A percentile compares a stretch with the other conserved stretches of the same genome.
Conservation (phyloP, 2,113 vertebrate species). For the Syrmaticus mikado region DNA sequence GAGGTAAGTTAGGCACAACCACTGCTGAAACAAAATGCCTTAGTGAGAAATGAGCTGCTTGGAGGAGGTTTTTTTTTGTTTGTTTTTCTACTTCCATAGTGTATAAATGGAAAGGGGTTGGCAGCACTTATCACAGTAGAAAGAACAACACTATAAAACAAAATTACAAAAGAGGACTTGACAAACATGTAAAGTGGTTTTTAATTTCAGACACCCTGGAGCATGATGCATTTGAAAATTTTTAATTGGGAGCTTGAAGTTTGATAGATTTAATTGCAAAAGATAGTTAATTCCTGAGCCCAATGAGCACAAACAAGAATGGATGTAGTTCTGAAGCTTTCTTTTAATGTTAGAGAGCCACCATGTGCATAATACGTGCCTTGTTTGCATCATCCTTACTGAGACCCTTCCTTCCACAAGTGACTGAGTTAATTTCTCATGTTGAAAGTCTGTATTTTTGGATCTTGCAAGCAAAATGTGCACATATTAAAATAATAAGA, state of each 20-base stretch:
- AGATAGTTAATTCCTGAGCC: conserved; percentile 45
- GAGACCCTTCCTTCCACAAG: conserved; percentile 7
- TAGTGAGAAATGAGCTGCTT: background rate
- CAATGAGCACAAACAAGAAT: background rate
- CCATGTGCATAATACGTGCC: conserved; percentile 25
- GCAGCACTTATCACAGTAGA: conserved; percentile 41
- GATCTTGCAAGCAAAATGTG: background rate
- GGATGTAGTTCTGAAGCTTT: background rate
- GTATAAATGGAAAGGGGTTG: background rate
- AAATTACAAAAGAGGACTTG: conserved; percentile 29
- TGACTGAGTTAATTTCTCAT: background rate
- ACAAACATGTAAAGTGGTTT: conserved; percentile 54
- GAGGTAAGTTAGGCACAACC: background rate
- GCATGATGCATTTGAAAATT: conserved; percentile 60
- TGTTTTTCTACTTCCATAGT: background rate
- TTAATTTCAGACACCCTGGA: conserved; percentile 61
- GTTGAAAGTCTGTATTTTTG: background rate
- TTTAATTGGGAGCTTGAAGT: conserved; percentile 66
- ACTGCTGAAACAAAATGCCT: background rate
- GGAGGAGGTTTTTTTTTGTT: conserved; percentile 8
- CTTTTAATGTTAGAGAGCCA: conserved; percentile 67
- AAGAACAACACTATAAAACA: conserved; percentile 18
- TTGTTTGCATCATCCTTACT: background rate
- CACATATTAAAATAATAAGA: background rate
- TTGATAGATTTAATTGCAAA: conserved; percentile 69